Percentiles rank a stretch among this genome's conserved stretches.
These are phyloP conservation scores for Megalurothrips usitatus DNA, from an alignment of 2,888 invertebrate species.

Conservation along the genomic window DNA sequence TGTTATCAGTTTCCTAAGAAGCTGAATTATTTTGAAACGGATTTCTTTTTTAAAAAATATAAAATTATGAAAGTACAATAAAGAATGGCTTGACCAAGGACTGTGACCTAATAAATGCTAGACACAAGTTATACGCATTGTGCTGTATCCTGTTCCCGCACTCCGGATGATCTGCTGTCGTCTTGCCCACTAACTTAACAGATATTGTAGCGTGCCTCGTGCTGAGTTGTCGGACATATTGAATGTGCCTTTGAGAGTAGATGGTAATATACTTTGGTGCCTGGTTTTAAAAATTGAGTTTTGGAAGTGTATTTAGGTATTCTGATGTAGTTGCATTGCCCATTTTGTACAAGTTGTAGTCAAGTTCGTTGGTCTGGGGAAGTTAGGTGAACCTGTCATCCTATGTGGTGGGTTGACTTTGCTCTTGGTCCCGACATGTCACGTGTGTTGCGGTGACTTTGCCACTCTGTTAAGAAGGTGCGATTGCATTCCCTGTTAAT, in stretches of 20 bases:
- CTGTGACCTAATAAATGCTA: constrained; percentile 25
- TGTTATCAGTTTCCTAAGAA: neutral
- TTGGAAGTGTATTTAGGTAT: too few species aligned
- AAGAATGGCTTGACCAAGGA: constrained; percentile 21
- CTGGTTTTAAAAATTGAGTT: too few species aligned
- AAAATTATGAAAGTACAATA: constrained; percentile 21
- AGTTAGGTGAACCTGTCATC: too few species aligned
- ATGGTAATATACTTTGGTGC: too few species aligned
- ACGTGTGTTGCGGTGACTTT: too few species aligned
- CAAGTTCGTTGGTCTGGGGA: too few species aligned
- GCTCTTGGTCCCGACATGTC: too few species aligned
- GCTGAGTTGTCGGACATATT: neutral
- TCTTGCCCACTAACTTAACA: neutral
- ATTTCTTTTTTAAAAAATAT: constrained; percentile 15
- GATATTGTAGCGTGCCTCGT: neutral
- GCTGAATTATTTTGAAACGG: constrained; percentile 22
- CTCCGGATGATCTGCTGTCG: neutral
- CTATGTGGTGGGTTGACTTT: too few species aligned
- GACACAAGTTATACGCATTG: constrained; percentile 4
- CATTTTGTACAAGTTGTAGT: too few species aligned
- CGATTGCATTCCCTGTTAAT: too few species aligned
- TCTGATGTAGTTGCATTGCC: too few species aligned
- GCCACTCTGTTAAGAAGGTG: too few species aligned
- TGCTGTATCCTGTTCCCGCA: constrained; percentile 6
- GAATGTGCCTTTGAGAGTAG: neutral